phyloP scores from a whole-genome alignment of 1,140 invertebrate species.

The Heliconius eleuchia region DNA sequence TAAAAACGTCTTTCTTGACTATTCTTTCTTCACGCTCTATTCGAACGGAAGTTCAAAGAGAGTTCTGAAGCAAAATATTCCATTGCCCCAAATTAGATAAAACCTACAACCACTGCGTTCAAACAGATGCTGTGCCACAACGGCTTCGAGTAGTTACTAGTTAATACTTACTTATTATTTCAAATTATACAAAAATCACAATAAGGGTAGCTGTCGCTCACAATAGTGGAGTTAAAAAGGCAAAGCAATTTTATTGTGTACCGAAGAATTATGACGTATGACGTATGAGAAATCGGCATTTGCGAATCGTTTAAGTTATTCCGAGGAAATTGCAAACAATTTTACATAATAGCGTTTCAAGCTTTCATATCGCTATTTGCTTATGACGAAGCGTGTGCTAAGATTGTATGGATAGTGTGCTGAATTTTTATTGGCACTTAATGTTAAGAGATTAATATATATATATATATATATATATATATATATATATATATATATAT shows the following conservation, averaged over 20 bases:
- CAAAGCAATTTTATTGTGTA: constrained; percentile 76
- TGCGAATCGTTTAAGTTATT: constrained; percentile 75
- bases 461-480: too few relatives aligned
- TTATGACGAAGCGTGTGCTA: constrained; percentile 47
- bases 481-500: too few relatives aligned
- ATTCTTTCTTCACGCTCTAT: too few relatives aligned
- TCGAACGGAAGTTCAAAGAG: too few relatives aligned
- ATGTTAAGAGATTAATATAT: constrained; percentile 19
- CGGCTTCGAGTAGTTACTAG: too few relatives aligned
- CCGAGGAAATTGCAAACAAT: constrained; percentile 75
- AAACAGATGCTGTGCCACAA: too few relatives aligned
- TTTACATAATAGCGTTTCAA: constrained; percentile 70
- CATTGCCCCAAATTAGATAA: too few relatives aligned
- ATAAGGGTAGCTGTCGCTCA: constrained; percentile 15
- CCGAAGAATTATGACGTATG: constrained; percentile 66
- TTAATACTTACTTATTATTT: not conserved
- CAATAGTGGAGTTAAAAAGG: constrained; percentile 62
- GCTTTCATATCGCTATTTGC: constrained; percentile 51
- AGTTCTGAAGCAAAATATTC: too few relatives aligned
- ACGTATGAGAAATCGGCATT: constrained; percentile 76
- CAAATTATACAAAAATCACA: not conserved
- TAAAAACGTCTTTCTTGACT: too few relatives aligned
- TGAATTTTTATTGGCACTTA: constrained; percentile 26
- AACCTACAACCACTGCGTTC: too few relatives aligned
- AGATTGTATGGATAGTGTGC: constrained; percentile 26